Conservation (phyloP, 1,140 invertebrate species). For the Melanaphis sacchari region DNA sequence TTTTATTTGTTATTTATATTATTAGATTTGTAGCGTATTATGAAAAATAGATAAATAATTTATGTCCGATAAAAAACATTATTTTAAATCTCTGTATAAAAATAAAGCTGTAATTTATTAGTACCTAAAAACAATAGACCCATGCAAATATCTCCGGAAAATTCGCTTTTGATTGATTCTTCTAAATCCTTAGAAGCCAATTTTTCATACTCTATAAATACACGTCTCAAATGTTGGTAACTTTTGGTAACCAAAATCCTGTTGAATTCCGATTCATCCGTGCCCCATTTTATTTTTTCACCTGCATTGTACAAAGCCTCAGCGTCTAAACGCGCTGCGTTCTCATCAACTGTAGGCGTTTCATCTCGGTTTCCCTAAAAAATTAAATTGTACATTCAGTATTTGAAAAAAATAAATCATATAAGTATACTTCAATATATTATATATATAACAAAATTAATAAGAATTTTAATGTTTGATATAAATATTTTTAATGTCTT, state of each 20-base stretch:
- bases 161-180: conserved; percentile 86
- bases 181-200: conserved; percentile 82
- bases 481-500: no score
- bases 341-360: conserved; percentile 71
- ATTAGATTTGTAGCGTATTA: not conserved
- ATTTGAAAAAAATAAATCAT: not conserved
- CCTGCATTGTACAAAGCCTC: conserved; percentile 69
- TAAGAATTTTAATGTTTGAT: not conserved
- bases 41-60: not conserved
- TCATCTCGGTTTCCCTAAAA: conserved; percentile 83
- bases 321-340: conserved; percentile 67
- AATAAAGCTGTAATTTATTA: conserved; percentile 58
- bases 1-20: not conserved
- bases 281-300: conserved; percentile 70
- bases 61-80: not conserved
- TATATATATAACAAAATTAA: not conserved
- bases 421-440: not conserved
- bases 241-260: conserved; percentile 70
- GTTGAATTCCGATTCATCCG: conserved; percentile 76
- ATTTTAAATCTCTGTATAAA: not conserved
- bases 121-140: conserved; percentile 86
- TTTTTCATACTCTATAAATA: conserved; percentile 81
- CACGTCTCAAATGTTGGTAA: conserved; percentile 70
- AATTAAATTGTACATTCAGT: conserved; percentile 9
- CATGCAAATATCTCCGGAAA: conserved; percentile 84